Evolutionary conservation across 2,113 vertebrate genomes (phyloP).

Genomic region (Strix uralensis): DNA sequence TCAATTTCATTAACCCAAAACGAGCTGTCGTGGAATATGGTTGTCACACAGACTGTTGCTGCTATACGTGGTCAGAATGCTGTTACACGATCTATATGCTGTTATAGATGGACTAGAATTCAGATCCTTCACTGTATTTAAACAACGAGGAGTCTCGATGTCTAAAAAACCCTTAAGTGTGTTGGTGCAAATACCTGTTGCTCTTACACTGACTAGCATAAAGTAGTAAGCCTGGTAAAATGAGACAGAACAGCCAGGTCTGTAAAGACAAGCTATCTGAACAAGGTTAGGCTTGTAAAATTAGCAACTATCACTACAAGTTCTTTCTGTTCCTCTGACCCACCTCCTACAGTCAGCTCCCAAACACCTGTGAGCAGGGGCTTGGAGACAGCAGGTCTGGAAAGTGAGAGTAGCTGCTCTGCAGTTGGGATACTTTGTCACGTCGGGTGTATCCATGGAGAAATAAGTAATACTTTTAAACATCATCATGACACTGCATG

Average conservation of each 20-base stretch:
- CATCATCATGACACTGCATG: neutral
- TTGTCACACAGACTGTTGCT: neutral
- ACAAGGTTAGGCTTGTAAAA: neutral
- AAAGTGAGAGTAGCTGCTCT: neutral
- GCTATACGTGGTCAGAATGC: neutral
- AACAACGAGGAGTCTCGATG: neutral
- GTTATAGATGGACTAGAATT: neutral
- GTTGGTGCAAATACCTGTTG: neutral
- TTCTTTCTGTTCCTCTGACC: neutral
- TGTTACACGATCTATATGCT: neutral
- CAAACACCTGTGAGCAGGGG: rapidly evolving
- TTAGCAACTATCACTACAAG: neutral
- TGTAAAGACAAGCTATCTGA: neutral
- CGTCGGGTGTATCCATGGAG: neutral
- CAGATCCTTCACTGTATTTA: neutral
- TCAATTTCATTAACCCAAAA: neutral
- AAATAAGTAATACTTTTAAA: neutral
- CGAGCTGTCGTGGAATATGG: neutral
- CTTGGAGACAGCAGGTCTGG: neutral
- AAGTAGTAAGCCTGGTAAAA: neutral
- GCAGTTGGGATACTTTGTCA: neutral
- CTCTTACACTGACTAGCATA: neutral
- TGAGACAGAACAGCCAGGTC: neutral
- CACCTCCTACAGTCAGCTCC: neutral
- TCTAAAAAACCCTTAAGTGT: neutral